Percentiles rank a stretch among this genome's conserved stretches.
These are phyloP conservation scores for Drosophila sturtevanti DNA, from an alignment of 1,140 invertebrate species.

Conservation along the genomic window DNA sequence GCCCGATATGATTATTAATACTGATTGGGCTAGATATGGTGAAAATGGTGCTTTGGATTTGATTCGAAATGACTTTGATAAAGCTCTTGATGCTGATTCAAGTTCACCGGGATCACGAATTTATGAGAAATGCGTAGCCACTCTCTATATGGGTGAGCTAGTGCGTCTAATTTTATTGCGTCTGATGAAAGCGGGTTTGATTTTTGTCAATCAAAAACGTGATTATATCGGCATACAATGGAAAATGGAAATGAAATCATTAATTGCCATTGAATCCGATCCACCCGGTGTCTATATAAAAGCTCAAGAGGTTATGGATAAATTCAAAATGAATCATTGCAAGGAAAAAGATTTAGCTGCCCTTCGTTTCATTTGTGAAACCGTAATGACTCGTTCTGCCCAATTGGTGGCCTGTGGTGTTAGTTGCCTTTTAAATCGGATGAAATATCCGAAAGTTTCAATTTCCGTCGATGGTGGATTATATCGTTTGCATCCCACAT, in stretches of 20 bases:
- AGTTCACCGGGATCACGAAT: slow-evolving; percentile 90
- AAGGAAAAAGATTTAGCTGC: slow-evolving; percentile 93
- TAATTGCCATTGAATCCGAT: slow-evolving; percentile 96
- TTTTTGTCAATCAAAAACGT: slow-evolving; percentile 38
- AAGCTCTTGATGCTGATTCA: slow-evolving; percentile 91
- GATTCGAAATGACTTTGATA: slow-evolving; percentile 93
- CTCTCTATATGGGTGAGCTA: slow-evolving; percentile 95
- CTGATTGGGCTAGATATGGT: slow-evolving; percentile 98
- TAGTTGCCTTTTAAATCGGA: slow-evolving; percentile 91
- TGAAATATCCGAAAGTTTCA: slow-evolving; percentile 92
- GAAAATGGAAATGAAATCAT: slow-evolving; percentile 95
- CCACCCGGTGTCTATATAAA: slow-evolving; percentile 90
- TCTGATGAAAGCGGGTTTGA: slow-evolving; percentile 46
- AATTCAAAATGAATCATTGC: slow-evolving; percentile 90
- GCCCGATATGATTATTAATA: slow-evolving; percentile 92
- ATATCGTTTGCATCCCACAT: slow-evolving; percentile 95
- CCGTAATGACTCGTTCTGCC: slow-evolving; percentile 94
- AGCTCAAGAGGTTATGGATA: slow-evolving; percentile 93
- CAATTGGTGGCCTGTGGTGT: slow-evolving; percentile 94
- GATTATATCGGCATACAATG: slow-evolving; percentile 54
- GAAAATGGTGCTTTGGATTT: slow-evolving; percentile 94
- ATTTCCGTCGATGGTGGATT: slow-evolving; percentile 99
- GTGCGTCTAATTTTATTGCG: slow-evolving; percentile 83
- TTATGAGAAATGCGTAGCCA: slow-evolving; percentile 96
- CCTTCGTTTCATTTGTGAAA: slow-evolving; percentile 94